Base-by-base conservation (phyloP, 2,797 vertebrate species). In the Anabas testudineus region DNA sequence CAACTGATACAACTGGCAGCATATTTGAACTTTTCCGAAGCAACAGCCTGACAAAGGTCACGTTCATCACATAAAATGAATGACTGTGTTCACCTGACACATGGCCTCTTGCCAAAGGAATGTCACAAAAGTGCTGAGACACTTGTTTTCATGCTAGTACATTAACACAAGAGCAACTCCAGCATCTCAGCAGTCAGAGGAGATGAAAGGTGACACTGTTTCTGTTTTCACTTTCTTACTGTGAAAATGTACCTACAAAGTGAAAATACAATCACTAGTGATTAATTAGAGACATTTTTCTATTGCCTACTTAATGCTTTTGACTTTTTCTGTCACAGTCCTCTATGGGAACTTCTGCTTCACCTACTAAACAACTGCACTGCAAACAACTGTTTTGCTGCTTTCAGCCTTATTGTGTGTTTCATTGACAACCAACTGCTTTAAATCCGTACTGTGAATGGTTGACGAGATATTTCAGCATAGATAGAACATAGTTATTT, bases 111-210 rank as follows among this genome's bases (percentile, higher is more conserved):
- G 5, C 69, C 54, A 79, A 67, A 68, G 30, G 56, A 83, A 71
- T 64, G n/a, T n/a, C n/a, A n/a, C 21, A 15, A 9, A 57, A 53
- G 10, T 13, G 45, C 56, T 30, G 32, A 19, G 10, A 18, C 3
- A 0, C 10, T 18, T 67, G 28, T 72, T 71, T 67, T 48, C 65
- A 32, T 77, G 61, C 78, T 42, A 39, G 45, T 9, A 28, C 37
- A 71, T 42, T 49, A 64, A 69, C 83, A 46, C 28, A 32, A 14
- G 41, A 78, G 75, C 0, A 1, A 60, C 76, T 76, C 65, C 46
- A 53, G n/a, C n/a, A n/a, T n/a, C n/a, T n/a, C n/a, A n/a, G n/a
- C n/a, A n/a, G n/a, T n/a, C n/a, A n/a, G n/a, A n/a, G n/a, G n/a
- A n/a, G n/a, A n/a, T n/a, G n/a, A n/a, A n/a, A n/a, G n/a, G n/a